phyloP scores from a whole-genome alignment of 2,797 vertebrate species.

The Eleutherodactylus coqui region DNA sequence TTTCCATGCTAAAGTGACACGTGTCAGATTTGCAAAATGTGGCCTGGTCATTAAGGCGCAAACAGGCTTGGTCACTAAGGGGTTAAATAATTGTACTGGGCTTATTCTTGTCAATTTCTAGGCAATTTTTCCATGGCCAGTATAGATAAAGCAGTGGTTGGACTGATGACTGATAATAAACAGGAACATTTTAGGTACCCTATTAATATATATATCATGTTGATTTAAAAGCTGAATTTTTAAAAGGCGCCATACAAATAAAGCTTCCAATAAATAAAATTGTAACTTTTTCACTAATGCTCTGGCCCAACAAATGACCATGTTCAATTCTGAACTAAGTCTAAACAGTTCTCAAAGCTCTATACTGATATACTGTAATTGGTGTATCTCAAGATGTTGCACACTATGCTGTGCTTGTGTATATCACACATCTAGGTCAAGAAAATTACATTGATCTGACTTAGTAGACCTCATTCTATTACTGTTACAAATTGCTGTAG shows the following conservation, averaged over 20 bases:
- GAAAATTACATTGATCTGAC: conserved; percentile 39
- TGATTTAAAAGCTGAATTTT: not conserved
- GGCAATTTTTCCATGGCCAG: too few relatives aligned
- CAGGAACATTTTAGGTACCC: not conserved
- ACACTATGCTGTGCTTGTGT: not conserved
- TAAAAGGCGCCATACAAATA: not conserved
- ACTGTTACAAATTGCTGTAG: conserved; percentile 34
- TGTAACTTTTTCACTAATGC: not conserved
- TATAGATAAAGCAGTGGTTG: not conserved
- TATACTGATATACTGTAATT: not conserved
- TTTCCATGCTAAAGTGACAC: too few relatives aligned
- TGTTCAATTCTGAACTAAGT: not conserved
- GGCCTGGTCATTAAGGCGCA: too few relatives aligned
- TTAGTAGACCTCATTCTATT: conserved; percentile 37
- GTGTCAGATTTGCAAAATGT: too few relatives aligned
- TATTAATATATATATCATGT: not conserved
- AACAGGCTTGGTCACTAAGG: too few relatives aligned
- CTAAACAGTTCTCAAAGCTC: not conserved
- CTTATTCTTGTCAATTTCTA: too few relatives aligned
- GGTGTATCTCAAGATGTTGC: not conserved
- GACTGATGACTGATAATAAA: too few relatives aligned
- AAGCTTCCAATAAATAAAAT: not conserved
- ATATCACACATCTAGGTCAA: conserved; percentile 38
- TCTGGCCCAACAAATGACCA: not conserved
- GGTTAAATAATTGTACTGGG: too few relatives aligned